phyloP scores from a whole-genome alignment of 2,113 vertebrate species.

The Pedetes capensis region DNA sequence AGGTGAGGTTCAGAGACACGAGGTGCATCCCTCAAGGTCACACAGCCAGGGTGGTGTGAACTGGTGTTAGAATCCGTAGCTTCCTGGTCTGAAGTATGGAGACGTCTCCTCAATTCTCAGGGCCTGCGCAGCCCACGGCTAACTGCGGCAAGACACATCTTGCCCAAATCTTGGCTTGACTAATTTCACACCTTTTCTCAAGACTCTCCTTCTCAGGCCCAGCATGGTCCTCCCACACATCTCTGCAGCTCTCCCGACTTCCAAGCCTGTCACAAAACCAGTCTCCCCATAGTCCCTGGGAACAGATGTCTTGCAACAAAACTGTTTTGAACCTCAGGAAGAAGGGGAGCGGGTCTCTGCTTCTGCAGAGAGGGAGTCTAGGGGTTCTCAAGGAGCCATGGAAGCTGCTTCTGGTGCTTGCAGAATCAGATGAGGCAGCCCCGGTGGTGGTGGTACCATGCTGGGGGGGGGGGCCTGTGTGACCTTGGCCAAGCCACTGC shows the following conservation, averaged over 20 bases:
- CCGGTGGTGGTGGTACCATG: neutral
- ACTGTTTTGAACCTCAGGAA: neutral
- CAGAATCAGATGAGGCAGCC: neutral
- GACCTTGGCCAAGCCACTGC: neutral
- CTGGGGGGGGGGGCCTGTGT: neutral
- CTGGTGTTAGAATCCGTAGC: neutral
- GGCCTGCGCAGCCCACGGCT: neutral
- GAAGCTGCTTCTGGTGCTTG: neutral
- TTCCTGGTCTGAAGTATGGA: neutral
- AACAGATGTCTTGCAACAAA: constrained; percentile 44
- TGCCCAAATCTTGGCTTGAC: constrained; percentile 16
- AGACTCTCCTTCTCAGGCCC: constrained; percentile 25
- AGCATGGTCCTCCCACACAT: neutral
- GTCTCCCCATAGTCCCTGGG: neutral
- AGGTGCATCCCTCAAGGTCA: neutral
- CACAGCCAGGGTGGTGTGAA: neutral
- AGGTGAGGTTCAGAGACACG: neutral
- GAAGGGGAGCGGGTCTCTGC: neutral
- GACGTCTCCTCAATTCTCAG: neutral
- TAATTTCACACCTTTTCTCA: constrained; percentile 54
- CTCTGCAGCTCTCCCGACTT: constrained; percentile 26
- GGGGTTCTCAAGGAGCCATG: neutral
- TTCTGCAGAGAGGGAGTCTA: neutral
- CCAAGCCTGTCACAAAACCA: neutral
- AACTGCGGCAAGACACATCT: neutral